Conservation (phyloP, 2,797 vertebrate species). For the Smutsia gigantea region DNA sequence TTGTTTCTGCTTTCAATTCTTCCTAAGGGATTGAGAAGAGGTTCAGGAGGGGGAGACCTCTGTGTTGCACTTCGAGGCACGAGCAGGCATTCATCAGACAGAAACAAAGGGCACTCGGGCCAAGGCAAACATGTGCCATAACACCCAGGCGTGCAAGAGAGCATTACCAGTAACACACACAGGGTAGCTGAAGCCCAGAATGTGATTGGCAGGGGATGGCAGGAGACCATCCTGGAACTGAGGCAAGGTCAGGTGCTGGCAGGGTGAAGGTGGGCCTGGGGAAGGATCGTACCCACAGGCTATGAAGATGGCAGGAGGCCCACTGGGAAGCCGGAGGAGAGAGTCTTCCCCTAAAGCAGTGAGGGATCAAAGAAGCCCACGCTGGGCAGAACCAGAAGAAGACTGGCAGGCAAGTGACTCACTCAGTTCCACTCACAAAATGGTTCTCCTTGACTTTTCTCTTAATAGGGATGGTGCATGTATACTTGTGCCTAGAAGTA, state of each 20-base stretch:
- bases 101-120: neutral
- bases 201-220: neutral
- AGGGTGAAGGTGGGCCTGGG: neutral
- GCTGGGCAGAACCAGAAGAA: neutral
- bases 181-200: neutral
- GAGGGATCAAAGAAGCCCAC: fast-evolving
- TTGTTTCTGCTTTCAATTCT: constrained; percentile 4
- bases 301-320: neutral
- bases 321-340: neutral
- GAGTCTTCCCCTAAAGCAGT: neutral
- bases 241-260: neutral
- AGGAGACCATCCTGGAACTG: neutral
- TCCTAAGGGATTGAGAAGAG: neutral
- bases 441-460: constrained; percentile 6
- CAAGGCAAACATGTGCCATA: neutral
- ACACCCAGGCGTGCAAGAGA: fast-evolving
- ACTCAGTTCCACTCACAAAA: constrained; percentile 16
- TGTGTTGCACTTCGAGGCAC: neutral
- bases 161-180: neutral
- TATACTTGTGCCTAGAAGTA: constrained; percentile 68
- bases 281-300: neutral
- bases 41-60: neutral
- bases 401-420: neutral
- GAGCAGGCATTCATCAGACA: neutral
- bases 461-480: neutral